Percentiles rank a stretch among this genome's conserved stretches.
These are phyloP conservation scores for Drosophila yooni DNA, from an alignment of 2,888 invertebrate genomes.

Conservation along the genomic window DNA sequence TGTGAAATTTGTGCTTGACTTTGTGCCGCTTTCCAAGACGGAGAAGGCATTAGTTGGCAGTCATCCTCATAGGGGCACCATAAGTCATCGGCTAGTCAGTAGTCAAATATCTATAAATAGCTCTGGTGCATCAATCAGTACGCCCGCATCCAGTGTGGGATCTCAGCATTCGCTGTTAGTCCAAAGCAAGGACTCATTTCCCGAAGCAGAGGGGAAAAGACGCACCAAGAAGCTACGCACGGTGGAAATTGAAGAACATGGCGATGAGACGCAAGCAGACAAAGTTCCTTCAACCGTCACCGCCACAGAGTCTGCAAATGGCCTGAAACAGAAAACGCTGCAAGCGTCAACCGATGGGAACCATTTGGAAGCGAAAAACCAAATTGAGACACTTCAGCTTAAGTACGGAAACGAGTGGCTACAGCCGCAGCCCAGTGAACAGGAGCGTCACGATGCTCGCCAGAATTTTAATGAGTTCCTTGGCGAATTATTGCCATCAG, in stretches of 20 bases:
- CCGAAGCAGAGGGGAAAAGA: slow-evolving; percentile 71
- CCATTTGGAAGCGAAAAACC: slow-evolving; percentile 87
- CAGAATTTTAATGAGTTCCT: slow-evolving; percentile 79
- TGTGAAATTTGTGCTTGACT: slow-evolving; percentile 87
- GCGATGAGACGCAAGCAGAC: slow-evolving; percentile 13
- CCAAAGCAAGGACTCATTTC: slow-evolving; percentile 42
- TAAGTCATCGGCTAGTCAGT: slow-evolving; percentile 47
- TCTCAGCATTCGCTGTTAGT: slow-evolving; percentile 70
- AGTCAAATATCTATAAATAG: slow-evolving; percentile 57
- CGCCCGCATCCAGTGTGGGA: slow-evolving; percentile 83
- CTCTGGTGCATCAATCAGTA: slow-evolving; percentile 59
- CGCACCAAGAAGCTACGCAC: slow-evolving; percentile 85
- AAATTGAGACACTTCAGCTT: slow-evolving; percentile 87
- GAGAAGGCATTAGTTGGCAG: slow-evolving; percentile 86
- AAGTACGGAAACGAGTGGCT: slow-evolving; percentile 88
- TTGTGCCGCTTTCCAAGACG: slow-evolving; percentile 85
- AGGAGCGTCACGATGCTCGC: slow-evolving; percentile 64
- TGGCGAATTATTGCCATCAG: slow-evolving; percentile 60
- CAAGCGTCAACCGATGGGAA: slow-evolving; percentile 65
- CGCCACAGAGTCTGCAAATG: not conserved
- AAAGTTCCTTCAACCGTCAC: not conserved
- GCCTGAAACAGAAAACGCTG: slow-evolving; percentile 12
- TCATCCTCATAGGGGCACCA: slow-evolving; percentile 77
- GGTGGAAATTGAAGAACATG: slow-evolving; percentile 82
- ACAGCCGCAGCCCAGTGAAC: slow-evolving; percentile 71